Conservation (phyloP, 2,888 invertebrate species). For the Plebejus argus region DNA sequence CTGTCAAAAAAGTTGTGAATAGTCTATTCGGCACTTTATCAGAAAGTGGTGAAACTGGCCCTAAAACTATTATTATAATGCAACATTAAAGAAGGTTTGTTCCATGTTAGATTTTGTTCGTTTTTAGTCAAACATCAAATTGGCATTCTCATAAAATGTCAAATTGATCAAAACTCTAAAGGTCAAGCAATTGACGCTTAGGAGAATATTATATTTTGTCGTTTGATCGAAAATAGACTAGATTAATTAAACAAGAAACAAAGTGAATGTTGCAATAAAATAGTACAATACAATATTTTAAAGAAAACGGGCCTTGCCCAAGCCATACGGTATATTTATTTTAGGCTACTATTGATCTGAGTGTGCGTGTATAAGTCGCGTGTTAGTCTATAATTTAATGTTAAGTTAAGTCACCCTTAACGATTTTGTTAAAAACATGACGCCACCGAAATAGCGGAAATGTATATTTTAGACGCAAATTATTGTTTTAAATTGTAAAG, state of each 20-base stretch:
- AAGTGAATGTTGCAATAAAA: background rate
- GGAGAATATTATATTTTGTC: no score
- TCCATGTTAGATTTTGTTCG: background rate
- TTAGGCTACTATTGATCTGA: background rate
- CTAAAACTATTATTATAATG: no score
- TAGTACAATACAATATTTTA: background rate
- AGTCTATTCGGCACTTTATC: no score
- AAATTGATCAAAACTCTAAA: background rate
- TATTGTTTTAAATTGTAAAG: no score
- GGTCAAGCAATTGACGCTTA: no score
- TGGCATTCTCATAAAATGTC: background rate
- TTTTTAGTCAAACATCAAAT: background rate
- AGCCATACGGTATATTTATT: conserved; percentile 3
- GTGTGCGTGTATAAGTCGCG: background rate
- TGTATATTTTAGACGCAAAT: no score
- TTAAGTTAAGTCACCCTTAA: background rate
- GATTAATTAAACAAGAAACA: background rate
- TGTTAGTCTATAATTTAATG: background rate
- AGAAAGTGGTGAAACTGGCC: no score
- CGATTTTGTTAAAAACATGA: background rate
- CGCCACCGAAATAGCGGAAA: background rate
- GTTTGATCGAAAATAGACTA: background rate
- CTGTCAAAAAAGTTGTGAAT: no score
- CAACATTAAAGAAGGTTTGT: no score
- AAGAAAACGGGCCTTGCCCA: background rate